Evolutionary conservation across 2,888 invertebrate species (phyloP).

Genomic region (Lepidonotus clava): DNA sequence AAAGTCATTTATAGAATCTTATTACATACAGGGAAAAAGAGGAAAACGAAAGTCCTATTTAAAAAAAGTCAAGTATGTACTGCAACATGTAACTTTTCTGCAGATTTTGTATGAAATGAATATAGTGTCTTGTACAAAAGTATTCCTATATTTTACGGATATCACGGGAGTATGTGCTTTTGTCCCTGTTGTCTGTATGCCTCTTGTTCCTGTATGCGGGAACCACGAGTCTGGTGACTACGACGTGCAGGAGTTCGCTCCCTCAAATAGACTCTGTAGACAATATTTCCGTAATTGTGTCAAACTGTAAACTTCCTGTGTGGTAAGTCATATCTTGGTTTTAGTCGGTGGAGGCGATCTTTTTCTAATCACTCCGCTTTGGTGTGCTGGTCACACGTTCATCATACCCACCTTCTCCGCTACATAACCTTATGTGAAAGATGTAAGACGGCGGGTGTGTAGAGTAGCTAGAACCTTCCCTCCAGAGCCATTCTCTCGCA

Average conservation of each 20-base stretch:
- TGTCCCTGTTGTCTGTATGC: too few species aligned
- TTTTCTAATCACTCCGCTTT: neutral
- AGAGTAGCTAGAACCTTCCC: neutral
- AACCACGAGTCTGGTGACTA: too few species aligned
- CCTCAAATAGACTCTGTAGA: too few species aligned
- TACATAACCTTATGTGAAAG: neutral
- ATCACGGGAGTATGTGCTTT: neutral
- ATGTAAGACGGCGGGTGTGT: neutral
- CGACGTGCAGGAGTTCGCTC: too few species aligned
- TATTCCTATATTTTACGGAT: constrained; percentile 13
- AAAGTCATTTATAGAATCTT: too few species aligned
- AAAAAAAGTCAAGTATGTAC: too few species aligned
- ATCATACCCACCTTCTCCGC: neutral
- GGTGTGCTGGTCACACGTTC: neutral
- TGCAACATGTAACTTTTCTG: constrained; percentile 25
- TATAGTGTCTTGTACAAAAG: constrained; percentile 14
- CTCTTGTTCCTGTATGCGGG: too few species aligned
- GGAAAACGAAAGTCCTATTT: too few species aligned
- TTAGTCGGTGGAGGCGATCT: neutral
- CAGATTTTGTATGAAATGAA: constrained; percentile 27
- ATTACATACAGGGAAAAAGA: too few species aligned
- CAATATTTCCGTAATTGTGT: too few species aligned
- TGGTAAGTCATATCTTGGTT: neutral
- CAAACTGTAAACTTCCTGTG: too few species aligned
- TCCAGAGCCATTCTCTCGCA: too few species aligned